phyloP scores from a whole-genome alignment of 2,797 vertebrate genomes.

The Smutsia temminckii region DNA sequence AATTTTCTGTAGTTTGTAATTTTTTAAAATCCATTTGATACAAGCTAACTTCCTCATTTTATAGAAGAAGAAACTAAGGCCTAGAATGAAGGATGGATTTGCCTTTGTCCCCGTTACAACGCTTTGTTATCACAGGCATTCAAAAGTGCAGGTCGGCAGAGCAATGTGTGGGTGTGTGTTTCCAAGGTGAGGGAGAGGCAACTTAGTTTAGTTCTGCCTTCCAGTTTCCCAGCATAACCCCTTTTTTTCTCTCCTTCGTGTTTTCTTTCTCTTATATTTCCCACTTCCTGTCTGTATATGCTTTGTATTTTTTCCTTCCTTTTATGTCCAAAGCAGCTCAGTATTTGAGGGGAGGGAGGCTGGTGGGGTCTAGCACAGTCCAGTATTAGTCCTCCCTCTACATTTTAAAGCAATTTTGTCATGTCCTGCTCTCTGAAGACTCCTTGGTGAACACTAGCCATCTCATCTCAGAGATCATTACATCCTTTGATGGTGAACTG shows the following conservation, averaged over 20 bases:
- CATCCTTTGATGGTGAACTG: conserved; percentile 24
- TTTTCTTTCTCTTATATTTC: neutral
- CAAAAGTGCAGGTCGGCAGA: neutral
- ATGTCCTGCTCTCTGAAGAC: neutral
- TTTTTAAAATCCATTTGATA: conserved; percentile 8
- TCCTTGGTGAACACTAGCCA: neutral
- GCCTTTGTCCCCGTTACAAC: neutral
- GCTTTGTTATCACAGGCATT: neutral
- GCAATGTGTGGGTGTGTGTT: neutral
- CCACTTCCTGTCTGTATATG: neutral
- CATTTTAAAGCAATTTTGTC: neutral
- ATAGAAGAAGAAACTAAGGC: neutral
- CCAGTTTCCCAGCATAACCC: neutral
- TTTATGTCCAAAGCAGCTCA: neutral
- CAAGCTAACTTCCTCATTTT: neutral
- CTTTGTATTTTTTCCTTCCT: neutral
- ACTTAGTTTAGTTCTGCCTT: conserved; percentile 4
- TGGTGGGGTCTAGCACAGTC: neutral
- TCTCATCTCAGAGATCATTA: conserved; percentile 25
- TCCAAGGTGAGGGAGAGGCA: neutral
- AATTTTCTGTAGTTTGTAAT: neutral
- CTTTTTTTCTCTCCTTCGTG: neutral
- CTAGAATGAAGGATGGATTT: neutral
- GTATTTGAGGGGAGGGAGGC: neutral
- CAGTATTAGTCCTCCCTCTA: neutral